phyloP scores from a whole-genome alignment of 1,140 invertebrate genomes.

The Plodia interpunctella region DNA sequence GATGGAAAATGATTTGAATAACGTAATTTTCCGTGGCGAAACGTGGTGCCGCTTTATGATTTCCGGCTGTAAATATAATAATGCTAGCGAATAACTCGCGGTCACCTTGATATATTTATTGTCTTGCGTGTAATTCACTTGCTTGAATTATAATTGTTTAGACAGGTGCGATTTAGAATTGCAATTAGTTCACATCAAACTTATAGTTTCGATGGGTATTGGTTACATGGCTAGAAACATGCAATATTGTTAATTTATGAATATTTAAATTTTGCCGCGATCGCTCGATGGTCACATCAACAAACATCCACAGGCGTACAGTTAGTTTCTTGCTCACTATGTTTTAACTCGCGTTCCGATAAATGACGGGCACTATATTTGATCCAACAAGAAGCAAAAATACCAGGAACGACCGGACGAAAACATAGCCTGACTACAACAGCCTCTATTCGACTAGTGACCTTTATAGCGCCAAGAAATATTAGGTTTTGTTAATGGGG shows the following conservation, averaged over 20 bases:
- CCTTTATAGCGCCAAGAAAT: conserved; percentile 37
- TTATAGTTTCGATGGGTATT: too few species aligned
- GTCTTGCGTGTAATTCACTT: too few species aligned
- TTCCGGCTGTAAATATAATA: conserved; percentile 12
- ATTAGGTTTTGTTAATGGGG: conserved; percentile 50
- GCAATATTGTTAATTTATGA: conserved; percentile 7
- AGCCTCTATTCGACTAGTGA: conserved; percentile 29
- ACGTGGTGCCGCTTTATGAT: conserved; percentile 57
- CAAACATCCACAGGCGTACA: conserved; percentile 23
- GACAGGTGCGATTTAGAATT: too few species aligned
- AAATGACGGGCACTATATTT: conserved; percentile 19
- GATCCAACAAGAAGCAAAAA: conserved; percentile 16
- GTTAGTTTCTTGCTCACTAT: conserved; percentile 18
- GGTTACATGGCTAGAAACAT: too few species aligned
- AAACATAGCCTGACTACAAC: conserved; percentile 25
- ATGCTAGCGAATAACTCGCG: conserved; percentile 1
- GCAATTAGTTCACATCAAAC: too few species aligned
- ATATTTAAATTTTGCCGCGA: conserved; percentile 25
- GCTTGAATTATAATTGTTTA: too few species aligned
- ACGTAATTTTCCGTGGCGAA: conserved; percentile 67
- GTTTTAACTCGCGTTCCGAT: conserved; percentile 12
- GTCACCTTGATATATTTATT: conserved; percentile 1
- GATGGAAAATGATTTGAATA: conserved; percentile 58
- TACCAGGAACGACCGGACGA: conserved; percentile 13
- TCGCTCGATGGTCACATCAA: conserved; percentile 21